These are phyloP conservation scores for Antigone vipio DNA, from an alignment of 2,113 vertebrate genomes.

Conservation along the genomic window DNA sequence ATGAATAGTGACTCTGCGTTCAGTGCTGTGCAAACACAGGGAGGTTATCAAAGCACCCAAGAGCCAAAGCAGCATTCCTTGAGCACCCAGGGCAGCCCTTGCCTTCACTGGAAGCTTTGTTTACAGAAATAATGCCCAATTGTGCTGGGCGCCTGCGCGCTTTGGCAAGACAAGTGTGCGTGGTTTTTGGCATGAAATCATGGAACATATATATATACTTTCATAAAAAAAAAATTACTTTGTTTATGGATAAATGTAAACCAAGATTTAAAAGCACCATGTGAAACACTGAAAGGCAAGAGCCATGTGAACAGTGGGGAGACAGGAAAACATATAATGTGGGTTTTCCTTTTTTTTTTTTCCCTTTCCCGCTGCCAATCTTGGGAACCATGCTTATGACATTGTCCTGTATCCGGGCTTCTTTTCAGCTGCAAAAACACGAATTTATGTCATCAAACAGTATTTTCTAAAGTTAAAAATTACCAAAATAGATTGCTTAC, in stretches of 20 bases:
- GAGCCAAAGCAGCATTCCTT: background rate
- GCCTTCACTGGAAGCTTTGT: background rate
- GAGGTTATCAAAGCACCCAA: background rate
- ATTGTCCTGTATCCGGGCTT: background rate
- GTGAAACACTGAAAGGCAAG: background rate
- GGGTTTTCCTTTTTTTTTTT: background rate
- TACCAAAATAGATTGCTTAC: background rate
- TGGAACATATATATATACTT: background rate
- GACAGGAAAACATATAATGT: fast-evolving
- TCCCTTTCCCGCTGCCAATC: fast-evolving
- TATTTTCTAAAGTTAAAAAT: background rate
- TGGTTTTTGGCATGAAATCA: background rate
- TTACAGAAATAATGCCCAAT: background rate
- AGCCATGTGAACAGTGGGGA: background rate
- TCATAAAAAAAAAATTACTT: background rate
- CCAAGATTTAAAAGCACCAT: background rate
- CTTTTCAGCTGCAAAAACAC: background rate
- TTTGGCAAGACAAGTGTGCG: background rate
- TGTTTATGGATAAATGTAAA: background rate
- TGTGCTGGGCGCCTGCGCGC: background rate
- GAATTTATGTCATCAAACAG: background rate
- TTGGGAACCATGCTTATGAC: background rate
- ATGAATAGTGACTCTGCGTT: background rate
- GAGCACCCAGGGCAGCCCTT: background rate
- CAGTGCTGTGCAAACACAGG: background rate